Conservation (phyloP, 2,113 vertebrate genomes). For the Hypocryptadius cinnamomeus region DNA sequence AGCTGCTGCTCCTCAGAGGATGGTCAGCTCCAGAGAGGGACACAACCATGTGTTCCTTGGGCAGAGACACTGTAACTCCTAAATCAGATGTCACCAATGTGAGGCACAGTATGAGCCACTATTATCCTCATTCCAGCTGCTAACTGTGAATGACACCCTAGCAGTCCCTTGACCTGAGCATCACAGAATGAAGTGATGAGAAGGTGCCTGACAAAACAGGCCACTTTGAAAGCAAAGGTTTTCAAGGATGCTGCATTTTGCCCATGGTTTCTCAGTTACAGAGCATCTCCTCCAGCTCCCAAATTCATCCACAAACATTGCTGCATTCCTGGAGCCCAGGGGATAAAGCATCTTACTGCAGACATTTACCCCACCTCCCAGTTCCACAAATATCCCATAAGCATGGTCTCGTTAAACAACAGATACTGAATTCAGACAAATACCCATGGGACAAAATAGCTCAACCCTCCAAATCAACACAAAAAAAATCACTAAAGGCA, state of each 20-base stretch:
- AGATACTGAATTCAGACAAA: neutral
- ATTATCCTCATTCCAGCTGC: neutral
- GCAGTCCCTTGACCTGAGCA: neutral
- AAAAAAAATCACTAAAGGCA: neutral
- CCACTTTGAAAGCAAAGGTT: neutral
- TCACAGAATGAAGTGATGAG: fast-evolving
- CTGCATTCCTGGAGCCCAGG: neutral
- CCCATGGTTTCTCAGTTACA: neutral
- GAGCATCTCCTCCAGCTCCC: neutral
- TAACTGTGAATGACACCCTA: neutral
- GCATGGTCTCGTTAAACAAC: fast-evolving
- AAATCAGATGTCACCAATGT: neutral
- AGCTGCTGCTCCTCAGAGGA: neutral
- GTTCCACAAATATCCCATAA: neutral
- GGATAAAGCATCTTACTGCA: neutral
- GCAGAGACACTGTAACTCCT: neutral
- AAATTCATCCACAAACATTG: neutral
- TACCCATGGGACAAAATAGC: neutral
- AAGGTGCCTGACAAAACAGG: neutral
- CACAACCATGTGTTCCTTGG: fast-evolving
- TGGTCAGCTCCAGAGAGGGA: neutral
- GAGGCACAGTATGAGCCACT: neutral
- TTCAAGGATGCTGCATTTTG: neutral
- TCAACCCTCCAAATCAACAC: neutral
- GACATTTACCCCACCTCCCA: neutral